Evolutionary conservation across 2,888 invertebrate species (phyloP).

Genomic region (Callosobruchus maculatus): DNA sequence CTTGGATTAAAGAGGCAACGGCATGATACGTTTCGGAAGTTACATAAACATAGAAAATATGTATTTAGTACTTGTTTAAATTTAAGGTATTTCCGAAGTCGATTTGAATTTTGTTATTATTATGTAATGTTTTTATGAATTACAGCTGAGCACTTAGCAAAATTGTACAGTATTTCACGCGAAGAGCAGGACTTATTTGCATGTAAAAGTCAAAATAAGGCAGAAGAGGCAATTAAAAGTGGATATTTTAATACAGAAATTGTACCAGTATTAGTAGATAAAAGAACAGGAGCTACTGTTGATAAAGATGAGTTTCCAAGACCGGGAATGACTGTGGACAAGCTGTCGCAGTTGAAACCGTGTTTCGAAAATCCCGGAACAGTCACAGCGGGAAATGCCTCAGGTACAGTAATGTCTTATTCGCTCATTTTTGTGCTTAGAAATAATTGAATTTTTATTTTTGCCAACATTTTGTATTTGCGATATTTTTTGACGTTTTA

Average conservation of each 20-base stretch:
- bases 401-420: conserved; percentile 50
- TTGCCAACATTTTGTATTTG: too few relatives aligned
- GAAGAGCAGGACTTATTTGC: conserved; percentile 71
- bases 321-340: conserved; percentile 57
- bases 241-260: conserved; percentile 71
- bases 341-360: conserved; percentile 60
- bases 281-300: conserved; percentile 43
- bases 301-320: conserved; percentile 69
- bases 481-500: too few relatives aligned
- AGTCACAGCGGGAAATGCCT: conserved; percentile 76
- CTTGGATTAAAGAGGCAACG: too few relatives aligned
- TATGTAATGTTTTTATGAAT: conserved; percentile 1
- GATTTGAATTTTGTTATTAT: too few relatives aligned
- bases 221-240: conserved; percentile 58
- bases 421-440: too few relatives aligned
- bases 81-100: too few relatives aligned
- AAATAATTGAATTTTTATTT: too few relatives aligned
- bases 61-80: too few relatives aligned
- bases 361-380: conserved; percentile 61
- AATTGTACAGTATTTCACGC: conserved; percentile 60
- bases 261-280: conserved; percentile 54
- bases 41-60: too few relatives aligned
- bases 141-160: conserved; percentile 73
- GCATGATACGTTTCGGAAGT: too few relatives aligned
- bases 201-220: conserved; percentile 62